Evolutionary conservation across 1,140 invertebrate genomes (phyloP).

Genomic region (Drosophila kurseongensis): DNA sequence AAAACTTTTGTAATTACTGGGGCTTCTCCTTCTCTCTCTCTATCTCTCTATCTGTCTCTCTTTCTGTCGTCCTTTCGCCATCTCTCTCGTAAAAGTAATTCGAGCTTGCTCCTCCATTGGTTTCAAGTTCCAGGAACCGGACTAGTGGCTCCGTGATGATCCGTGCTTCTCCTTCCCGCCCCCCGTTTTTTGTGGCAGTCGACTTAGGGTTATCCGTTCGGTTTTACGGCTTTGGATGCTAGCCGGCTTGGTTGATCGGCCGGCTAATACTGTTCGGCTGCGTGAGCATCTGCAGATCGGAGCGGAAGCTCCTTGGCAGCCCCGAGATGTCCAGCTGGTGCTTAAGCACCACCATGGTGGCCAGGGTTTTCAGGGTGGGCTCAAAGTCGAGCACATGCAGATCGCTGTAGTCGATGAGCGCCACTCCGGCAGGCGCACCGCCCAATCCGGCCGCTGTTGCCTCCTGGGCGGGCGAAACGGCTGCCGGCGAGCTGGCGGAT

Average conservation of each 20-base stretch:
- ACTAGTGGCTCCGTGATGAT: constrained; percentile 30
- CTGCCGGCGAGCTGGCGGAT: background rate
- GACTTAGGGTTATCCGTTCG: background rate
- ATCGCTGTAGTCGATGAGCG: constrained; percentile 91
- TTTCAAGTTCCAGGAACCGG: constrained; percentile 20
- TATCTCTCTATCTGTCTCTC: background rate
- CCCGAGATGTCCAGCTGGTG: constrained; percentile 87
- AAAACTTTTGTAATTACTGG: constrained; percentile 50
- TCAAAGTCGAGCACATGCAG: constrained; percentile 91
- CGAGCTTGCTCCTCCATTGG: constrained; percentile 25
- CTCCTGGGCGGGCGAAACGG: constrained; percentile 6
- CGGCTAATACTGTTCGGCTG: constrained; percentile 84
- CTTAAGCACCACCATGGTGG: constrained; percentile 87
- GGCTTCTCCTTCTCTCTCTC: background rate
- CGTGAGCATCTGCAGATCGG: constrained; percentile 85
- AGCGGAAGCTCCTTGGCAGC: constrained; percentile 87
- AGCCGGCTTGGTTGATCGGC: constrained; percentile 80
- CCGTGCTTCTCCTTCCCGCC: background rate
- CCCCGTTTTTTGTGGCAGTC: constrained; percentile 36
- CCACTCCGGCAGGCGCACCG: constrained; percentile 18
- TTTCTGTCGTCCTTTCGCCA: background rate
- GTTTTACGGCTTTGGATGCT: constrained; percentile 30
- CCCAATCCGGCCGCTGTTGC: constrained; percentile 13
- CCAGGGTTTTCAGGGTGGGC: constrained; percentile 89
- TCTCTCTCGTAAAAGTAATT: constrained; percentile 15